Evolutionary conservation across 2,113 vertebrate species (phyloP).

Genomic region (Aleadryas rufinucha): DNA sequence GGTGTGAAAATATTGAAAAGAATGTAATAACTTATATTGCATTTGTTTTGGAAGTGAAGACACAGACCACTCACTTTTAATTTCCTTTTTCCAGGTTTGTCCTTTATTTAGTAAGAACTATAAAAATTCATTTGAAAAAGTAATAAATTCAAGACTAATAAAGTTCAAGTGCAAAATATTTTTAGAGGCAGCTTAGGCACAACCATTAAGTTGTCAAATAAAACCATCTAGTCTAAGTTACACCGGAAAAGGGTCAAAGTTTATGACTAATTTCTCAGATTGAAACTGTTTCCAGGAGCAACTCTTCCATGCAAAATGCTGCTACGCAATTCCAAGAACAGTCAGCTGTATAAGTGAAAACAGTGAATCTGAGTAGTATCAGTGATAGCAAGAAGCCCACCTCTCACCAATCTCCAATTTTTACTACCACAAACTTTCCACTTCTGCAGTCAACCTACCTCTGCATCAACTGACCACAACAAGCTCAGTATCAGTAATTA

Average conservation of each 20-base stretch:
- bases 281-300: background rate
- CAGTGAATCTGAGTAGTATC: background rate
- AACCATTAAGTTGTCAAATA: constrained; percentile 5
- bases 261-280: background rate
- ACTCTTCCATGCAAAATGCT: background rate
- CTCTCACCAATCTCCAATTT: background rate
- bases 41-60: background rate
- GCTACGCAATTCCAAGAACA: background rate
- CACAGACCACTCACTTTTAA: background rate
- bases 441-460: background rate
- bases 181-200: background rate
- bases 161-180: constrained; percentile 27
- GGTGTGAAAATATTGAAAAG: background rate
- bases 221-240: background rate
- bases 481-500: background rate
- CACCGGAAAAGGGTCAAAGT: background rate
- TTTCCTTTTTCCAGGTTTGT: background rate
- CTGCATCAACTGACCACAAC: background rate
- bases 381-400: background rate
- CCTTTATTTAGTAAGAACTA: background rate
- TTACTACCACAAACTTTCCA: background rate
- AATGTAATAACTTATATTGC: background rate
- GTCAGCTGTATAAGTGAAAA: background rate
- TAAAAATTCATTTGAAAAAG: background rate
- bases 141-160: background rate